Evolutionary conservation across 1,140 invertebrate genomes (phyloP).

Genomic region (Alviniconcha marisindica): DNA sequence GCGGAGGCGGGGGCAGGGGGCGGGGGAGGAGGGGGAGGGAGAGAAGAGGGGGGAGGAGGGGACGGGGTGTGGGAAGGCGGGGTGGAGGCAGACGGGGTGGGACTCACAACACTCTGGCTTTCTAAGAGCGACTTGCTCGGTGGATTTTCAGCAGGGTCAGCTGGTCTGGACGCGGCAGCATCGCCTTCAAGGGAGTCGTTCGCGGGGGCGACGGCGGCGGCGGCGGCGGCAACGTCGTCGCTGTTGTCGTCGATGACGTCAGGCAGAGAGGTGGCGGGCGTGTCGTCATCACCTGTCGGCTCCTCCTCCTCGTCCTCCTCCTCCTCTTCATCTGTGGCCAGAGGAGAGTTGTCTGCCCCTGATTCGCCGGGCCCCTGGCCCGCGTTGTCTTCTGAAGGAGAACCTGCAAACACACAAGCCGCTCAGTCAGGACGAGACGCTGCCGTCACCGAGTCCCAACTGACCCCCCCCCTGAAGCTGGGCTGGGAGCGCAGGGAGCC

Average conservation of each 20-base stretch:
- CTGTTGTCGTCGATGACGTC: no score
- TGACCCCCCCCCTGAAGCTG: no score
- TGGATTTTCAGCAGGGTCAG: conserved; percentile 12
- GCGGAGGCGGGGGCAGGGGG: neutral
- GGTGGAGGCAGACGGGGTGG: neutral
- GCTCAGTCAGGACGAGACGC: no score
- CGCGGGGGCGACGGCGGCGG: no score
- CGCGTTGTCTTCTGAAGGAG: conserved; percentile 18
- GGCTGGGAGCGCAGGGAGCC: no score
- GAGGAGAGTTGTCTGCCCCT: conserved; percentile 37
- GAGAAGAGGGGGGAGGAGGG: neutral
- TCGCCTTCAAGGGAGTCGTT: neutral
- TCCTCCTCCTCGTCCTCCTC: conserved; percentile 39
- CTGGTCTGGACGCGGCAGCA: neutral
- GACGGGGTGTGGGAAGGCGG: neutral
- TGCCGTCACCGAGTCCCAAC: no score
- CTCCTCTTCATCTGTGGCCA: conserved; percentile 43
- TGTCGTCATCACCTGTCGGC: neutral
- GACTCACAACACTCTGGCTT: neutral
- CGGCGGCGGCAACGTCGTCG: no score
- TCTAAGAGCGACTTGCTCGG: neutral
- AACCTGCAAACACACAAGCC: conserved; percentile 32
- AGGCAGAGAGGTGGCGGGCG: neutral
- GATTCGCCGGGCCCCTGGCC: conserved; percentile 33
- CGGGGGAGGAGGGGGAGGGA: no score